Conservation (phyloP, 2,113 vertebrate genomes). For the Condylura cristata region DNA sequence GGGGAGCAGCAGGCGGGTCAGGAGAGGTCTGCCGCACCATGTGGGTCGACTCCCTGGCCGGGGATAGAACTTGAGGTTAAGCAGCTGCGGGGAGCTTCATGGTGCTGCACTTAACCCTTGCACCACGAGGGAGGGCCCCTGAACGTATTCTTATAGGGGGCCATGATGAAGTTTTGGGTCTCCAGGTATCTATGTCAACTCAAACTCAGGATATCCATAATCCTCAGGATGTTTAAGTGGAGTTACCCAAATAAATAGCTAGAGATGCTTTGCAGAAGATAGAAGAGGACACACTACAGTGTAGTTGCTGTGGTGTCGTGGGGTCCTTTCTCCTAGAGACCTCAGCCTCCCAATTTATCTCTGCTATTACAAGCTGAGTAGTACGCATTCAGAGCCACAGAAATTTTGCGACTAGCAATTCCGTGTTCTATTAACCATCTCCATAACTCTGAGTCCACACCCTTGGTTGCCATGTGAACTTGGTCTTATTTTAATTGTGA, state of each 20-base stretch:
- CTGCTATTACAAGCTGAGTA: slow-evolving; percentile 7
- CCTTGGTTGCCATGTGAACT: not conserved
- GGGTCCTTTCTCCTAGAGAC: not conserved
- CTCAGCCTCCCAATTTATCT: not conserved
- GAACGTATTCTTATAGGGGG: not conserved
- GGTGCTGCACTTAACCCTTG: no score
- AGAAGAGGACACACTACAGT: not conserved
- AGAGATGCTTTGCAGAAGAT: not conserved
- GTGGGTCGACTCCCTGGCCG: no score
- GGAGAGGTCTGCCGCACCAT: no score
- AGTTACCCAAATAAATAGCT: not conserved
- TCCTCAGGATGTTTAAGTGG: not conserved
- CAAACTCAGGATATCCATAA: no score
- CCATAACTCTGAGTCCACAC: not conserved
- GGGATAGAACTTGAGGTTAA: no score
- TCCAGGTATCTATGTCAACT: not conserved
- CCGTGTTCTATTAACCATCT: not conserved
- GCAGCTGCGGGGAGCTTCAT: no score
- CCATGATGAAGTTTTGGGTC: not conserved
- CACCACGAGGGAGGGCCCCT: not conserved
- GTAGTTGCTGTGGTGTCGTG: not conserved
- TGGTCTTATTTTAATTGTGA: not conserved
- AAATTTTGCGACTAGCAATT: not conserved
- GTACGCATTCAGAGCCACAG: not conserved
- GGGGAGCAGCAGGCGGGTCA: no score